Percentiles rank a stretch among this genome's conserved stretches.
Evolutionary conservation across 2,113 vertebrate species (phyloP).

Genomic region (Corythoichthys intestinalis): DNA sequence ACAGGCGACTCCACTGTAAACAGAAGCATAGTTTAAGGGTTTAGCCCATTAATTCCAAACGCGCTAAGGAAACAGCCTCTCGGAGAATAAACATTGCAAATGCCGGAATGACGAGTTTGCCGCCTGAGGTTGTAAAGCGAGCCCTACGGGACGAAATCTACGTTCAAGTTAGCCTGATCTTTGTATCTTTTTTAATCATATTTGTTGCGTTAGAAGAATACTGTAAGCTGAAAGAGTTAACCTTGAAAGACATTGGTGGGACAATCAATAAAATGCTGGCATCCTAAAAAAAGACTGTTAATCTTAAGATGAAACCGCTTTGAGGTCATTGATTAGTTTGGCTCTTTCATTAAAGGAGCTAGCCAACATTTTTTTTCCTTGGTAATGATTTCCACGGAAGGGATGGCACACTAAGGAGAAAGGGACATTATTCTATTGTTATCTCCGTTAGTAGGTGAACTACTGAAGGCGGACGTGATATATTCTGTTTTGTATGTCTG

Average conservation of each 20-base stretch:
- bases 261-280: constrained; percentile 12
- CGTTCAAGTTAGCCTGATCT: background rate
- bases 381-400: background rate
- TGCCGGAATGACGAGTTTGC: constrained; percentile 29
- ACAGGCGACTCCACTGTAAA: constrained; percentile 67
- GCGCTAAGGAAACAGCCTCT: constrained; percentile 5
- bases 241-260: constrained; percentile 40
- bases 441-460: too few species aligned
- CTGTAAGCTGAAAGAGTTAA: constrained; percentile 14
- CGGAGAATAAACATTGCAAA: constrained; percentile 41
- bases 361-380: constrained; percentile 2
- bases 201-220: background rate
- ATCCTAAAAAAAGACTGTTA: background rate
- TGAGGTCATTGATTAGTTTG: background rate
- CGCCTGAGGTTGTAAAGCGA: constrained; percentile 3
- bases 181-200: background rate
- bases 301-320: constrained; percentile 2
- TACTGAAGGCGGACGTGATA: too few species aligned
- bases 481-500: too few species aligned
- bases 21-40: constrained; percentile 52
- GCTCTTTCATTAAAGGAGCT: constrained; percentile 2
- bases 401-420: background rate
- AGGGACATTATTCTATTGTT: background rate
- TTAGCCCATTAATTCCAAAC: constrained; percentile 33
- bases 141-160: constrained; percentile 4